These are phyloP conservation scores for Chironomus tepperi DNA, from an alignment of 1,140 invertebrate species.

Conservation along the genomic window DNA sequence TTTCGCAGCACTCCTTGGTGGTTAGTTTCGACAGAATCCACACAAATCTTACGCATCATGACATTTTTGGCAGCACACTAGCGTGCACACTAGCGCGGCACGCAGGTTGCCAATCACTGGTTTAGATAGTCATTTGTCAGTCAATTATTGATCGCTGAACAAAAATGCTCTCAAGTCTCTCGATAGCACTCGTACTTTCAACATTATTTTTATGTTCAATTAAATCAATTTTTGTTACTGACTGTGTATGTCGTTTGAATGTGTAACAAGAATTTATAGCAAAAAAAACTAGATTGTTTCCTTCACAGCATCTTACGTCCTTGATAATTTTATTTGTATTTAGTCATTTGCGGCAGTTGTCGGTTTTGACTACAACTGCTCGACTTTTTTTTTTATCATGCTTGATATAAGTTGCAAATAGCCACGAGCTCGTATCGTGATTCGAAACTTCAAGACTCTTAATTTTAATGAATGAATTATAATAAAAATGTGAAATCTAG, in stretches of 20 bases:
- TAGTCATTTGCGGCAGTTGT: not conserved
- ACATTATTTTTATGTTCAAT: not conserved
- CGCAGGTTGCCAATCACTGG: no score
- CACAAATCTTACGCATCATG: no score
- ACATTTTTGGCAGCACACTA: no score
- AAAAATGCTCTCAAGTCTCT: no score
- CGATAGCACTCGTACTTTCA: no score
- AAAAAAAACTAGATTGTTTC: not conserved
- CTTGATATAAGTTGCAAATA: not conserved
- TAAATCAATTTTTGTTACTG: not conserved
- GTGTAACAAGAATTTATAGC: not conserved
- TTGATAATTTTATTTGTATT: not conserved
- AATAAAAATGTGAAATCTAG: conserved; percentile 14
- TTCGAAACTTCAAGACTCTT: not conserved
- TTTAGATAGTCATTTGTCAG: no score
- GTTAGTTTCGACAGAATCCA: no score
- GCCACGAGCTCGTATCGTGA: conserved; percentile 4
- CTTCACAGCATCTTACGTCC: not conserved
- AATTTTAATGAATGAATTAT: no score
- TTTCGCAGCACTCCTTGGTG: no score
- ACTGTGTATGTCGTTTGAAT: not conserved
- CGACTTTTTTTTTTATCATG: not conserved
- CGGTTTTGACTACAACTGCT: not conserved
- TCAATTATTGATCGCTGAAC: no score
- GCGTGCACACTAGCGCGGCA: no score